Base-by-base conservation (phyloP, 2,797 vertebrate species). In the Spinus olivaceus region DNA sequence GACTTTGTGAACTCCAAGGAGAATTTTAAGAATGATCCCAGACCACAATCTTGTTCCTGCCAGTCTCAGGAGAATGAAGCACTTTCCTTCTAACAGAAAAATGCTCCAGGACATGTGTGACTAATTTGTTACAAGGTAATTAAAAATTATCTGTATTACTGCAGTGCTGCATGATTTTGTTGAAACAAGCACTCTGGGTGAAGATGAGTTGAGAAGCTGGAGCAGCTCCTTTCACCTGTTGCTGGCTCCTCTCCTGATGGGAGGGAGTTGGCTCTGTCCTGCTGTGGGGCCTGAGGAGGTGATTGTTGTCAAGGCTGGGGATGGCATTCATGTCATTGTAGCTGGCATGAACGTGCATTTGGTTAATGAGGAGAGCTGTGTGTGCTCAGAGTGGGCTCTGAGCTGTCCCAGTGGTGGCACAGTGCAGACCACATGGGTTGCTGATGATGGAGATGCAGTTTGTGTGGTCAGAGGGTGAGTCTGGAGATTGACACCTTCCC, bases 121-220 rank as follows among this genome's bases (percentile, higher is more conserved):
- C 73, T 93, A 84, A 88, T 93, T 93, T 86, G 57, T 74, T 83
- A 90, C 25, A 72, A 94, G 77, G 69, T 88, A 91, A 95, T 93
- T 95, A 90, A 90, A 93, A 93, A 53, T 78, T 61, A 60, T 83
- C 69, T 88, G 56, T 82, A 81, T 77, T 64, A 64, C 46, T 67
- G 69, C 77, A 88, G 65, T 2, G 2, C 65, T 86, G 37, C 25
- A 19, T 46, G 57, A 28, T 88, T 83, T 92, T 78, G 27, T 81
- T 71, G 61, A 88, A 95, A 83, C 1, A 13, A 86, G 80, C 33
- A 67, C 9, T 61, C 46, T 86, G 57, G n/a, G 20, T 76, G 86
- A 93, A 64, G 82, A 71, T 17, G 72, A 64, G 32, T 50, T 37
- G 54, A 64, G 60, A 71, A 70, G 49, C 54, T 69, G 65, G 46